Evolutionary conservation across 2,797 vertebrate species (phyloP), one percentile per base, ranked within the genome.

Genomic region (Aulostomus chinensis): DNA sequence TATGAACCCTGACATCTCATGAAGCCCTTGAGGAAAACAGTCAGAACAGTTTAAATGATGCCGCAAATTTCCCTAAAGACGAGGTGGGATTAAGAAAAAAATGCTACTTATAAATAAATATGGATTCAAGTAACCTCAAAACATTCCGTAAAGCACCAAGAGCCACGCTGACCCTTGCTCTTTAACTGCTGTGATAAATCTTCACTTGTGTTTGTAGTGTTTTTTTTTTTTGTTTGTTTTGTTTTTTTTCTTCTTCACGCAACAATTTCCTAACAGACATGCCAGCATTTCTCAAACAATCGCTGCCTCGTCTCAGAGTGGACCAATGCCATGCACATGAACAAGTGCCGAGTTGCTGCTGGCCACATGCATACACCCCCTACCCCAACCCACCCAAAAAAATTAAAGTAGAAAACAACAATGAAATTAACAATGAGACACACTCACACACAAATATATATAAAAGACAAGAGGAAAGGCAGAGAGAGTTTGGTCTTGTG

Each of bases 91-190:
- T 37, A 61, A 34, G 35, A 41, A 52, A 55, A 53, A 61, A 45
- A 34, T 39, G 68, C 71, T 83, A 67, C 69, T 40, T 34, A 86
- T 81, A 86, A 86, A 80, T 77, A 84, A 82, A 74, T 38, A 66
- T 2, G 3, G 63, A 78, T 89, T 91, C 86, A 89, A 91, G 84
- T 89, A 89, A 86, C 70, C 68, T 70, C 58, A 80, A 73, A 68
- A 80, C 67, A 80, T 76, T 82, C 58, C 9, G 48, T 31, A 49
- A 49, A 53, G 35, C 49, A 20, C 10, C 4, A 39, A 50, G 33
- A 20, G 28, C 9, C 2, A 25, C 22, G 20, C 10, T 32, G 31
- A 12, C 12, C 2, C 31, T 33, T 33, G 31, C 15, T 32, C 22
- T 52, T 11, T 9, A 12, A 20, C 43, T 46, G 40, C 50, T 26